Percentiles rank a stretch among this genome's conserved stretches.
Evolutionary conservation across 2,113 vertebrate species (phyloP).

Genomic region (Lepus americanus): DNA sequence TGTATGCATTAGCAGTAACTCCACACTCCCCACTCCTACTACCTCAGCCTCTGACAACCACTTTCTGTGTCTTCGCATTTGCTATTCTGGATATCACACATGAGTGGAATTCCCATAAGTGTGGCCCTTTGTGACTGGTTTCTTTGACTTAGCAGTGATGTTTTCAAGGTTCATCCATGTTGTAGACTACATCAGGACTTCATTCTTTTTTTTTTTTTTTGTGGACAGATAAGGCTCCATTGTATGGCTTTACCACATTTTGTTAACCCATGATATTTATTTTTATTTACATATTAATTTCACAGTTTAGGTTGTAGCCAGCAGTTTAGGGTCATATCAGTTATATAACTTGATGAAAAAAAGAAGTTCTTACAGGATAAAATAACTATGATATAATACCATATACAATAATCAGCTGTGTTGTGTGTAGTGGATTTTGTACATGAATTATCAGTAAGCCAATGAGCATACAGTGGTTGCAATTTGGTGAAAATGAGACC

Average conservation of each 20-base stretch:
- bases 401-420: background rate
- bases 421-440: background rate
- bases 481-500: background rate
- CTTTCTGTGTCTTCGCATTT: background rate
- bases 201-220: slow-evolving; percentile 3
- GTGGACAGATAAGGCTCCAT: background rate
- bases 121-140: background rate
- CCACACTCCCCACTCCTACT: background rate
- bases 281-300: slow-evolving; percentile 36
- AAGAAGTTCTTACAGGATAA: background rate
- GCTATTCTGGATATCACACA: background rate
- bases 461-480: background rate
- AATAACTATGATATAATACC: background rate
- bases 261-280: background rate
- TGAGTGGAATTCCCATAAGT: background rate
- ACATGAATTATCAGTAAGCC: background rate
- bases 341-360: background rate
- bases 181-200: background rate
- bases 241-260: background rate
- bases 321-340: background rate
- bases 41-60: background rate
- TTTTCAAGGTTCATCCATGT: background rate
- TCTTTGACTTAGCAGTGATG: background rate
- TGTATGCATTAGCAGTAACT: background rate
- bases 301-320: background rate